phyloP scores from a whole-genome alignment of 1,140 invertebrate species.

The Ooceraea biroi region DNA sequence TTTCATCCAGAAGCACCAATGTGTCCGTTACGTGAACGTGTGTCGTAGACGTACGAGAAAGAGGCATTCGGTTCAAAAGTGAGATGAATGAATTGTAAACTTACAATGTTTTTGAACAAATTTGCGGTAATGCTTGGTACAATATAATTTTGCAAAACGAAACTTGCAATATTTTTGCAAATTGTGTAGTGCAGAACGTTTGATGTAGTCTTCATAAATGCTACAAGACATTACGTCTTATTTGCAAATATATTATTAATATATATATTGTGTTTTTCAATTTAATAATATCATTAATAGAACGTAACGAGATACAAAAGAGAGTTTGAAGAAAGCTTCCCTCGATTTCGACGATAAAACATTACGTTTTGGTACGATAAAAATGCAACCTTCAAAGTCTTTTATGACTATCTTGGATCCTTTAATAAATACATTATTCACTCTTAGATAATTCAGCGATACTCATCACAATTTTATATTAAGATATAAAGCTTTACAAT shows the following conservation, averaged over 20 bases:
- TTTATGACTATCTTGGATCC: neutral
- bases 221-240: no score
- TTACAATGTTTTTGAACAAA: neutral
- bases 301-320: neutral
- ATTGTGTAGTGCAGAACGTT: no score
- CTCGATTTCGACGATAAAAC: neutral
- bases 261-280: neutral
- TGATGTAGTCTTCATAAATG: no score
- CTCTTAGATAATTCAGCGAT: neutral
- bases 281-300: neutral
- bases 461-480: neutral
- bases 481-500: neutral
- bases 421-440: neutral
- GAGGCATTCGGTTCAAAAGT: neutral
- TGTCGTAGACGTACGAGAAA: constrained; percentile 29
- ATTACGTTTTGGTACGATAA: neutral
- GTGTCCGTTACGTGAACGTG: constrained; percentile 3
- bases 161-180: no score
- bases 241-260: no score
- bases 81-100: constrained; percentile 21
- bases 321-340: neutral
- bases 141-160: no score
- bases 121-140: neutral
- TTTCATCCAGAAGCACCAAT: constrained; percentile 24
- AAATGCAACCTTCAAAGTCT: neutral